A percentile compares a stretch with the other conserved stretches of the same genome.
Conservation (phyloP, 2,797 vertebrate species). For the Lemur catta region DNA sequence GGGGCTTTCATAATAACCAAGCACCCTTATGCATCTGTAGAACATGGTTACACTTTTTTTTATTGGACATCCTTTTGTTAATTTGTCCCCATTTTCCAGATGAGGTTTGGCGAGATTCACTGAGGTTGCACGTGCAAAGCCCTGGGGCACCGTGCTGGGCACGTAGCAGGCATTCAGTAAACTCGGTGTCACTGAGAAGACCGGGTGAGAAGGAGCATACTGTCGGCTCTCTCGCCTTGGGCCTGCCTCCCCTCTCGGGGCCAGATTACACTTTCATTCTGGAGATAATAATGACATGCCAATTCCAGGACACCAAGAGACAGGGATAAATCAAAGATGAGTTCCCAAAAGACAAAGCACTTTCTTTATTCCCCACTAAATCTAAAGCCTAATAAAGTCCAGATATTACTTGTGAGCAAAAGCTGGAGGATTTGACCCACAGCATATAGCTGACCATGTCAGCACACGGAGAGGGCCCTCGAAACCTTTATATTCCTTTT, state of each 20-base stretch:
- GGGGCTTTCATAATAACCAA: background rate
- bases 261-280: background rate
- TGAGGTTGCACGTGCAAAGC: background rate
- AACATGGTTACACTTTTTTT: background rate
- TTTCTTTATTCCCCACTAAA: background rate
- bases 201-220: rapidly evolving
- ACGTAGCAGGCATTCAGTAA: background rate
- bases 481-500: background rate
- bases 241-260: background rate
- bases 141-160: background rate
- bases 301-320: background rate
- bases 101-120: background rate
- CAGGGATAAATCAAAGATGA: background rate
- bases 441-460: background rate
- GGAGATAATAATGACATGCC: background rate
- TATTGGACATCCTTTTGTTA: background rate
- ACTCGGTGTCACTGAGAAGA: background rate
- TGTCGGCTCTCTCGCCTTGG: background rate
- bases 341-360: background rate
- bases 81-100: background rate
- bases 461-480: background rate
- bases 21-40: background rate
- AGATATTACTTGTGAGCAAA: background rate
- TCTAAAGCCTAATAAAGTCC: background rate
- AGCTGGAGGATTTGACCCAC: background rate